Conservation (phyloP, 2,888 invertebrate genomes). For the Platerodrilus igneus region DNA sequence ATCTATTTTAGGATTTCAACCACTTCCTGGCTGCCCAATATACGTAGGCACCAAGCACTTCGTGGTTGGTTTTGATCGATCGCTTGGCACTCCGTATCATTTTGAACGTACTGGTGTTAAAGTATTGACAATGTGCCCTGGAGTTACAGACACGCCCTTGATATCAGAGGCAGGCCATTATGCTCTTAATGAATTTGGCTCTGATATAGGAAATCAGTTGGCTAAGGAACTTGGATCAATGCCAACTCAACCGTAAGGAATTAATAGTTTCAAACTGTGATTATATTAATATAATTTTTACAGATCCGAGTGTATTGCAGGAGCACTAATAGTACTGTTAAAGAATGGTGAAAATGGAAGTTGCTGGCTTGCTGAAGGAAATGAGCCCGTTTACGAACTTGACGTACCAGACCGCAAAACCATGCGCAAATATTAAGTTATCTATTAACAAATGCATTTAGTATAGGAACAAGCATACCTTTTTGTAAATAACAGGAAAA, state of each 20-base stretch:
- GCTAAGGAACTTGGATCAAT: slow-evolving; percentile 35
- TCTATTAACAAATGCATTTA: too few species aligned
- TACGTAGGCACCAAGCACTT: slow-evolving; percentile 59
- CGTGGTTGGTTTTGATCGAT: slow-evolving; percentile 51
- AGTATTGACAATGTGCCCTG: slow-evolving; percentile 48
- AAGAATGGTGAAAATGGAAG: slow-evolving; percentile 46
- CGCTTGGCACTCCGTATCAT: slow-evolving; percentile 44
- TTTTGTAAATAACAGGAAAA: too few species aligned
- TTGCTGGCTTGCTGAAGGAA: slow-evolving; percentile 49
- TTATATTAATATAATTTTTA: slow-evolving; percentile 12
- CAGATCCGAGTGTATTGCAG: slow-evolving; percentile 35
- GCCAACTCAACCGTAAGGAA: slow-evolving; percentile 42
- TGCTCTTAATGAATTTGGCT: slow-evolving; percentile 28
- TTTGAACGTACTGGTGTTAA: slow-evolving; percentile 43
- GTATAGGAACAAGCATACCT: too few species aligned
- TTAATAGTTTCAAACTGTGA: background rate
- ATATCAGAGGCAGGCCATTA: slow-evolving; percentile 35
- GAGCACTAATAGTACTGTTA: slow-evolving; percentile 16
- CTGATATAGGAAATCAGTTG: slow-evolving; percentile 31
- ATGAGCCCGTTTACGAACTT: slow-evolving; percentile 41
- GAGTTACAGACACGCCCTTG: slow-evolving; percentile 44
- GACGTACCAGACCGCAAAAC: slow-evolving; percentile 33
- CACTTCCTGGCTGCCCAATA: slow-evolving; percentile 53
- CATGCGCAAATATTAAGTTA: too few species aligned
- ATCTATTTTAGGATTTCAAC: slow-evolving; percentile 56